These are phyloP conservation scores for Alouatta caraya DNA, from an alignment of 2,797 vertebrate genomes.

Conservation along the genomic window DNA sequence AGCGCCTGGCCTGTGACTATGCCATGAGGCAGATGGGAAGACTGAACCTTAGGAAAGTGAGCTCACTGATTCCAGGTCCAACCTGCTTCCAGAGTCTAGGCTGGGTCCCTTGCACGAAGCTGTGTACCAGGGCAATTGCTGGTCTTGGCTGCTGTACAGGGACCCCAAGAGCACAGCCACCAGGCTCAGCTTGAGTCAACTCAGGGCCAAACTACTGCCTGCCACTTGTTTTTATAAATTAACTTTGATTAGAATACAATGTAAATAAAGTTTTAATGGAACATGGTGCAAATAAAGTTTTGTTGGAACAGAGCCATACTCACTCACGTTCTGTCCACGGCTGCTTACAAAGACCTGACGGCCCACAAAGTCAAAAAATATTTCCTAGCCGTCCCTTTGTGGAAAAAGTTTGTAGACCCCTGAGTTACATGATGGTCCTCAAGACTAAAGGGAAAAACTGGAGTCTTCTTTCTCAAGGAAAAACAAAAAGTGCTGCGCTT, in stretches of 20 bases:
- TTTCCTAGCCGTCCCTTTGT: neutral
- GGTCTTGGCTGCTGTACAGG: neutral
- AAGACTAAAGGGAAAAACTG: neutral
- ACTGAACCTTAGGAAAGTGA: neutral
- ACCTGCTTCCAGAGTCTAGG: neutral
- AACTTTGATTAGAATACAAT: slow-evolving; percentile 25
- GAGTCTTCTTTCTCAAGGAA: neutral
- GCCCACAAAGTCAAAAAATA: neutral
- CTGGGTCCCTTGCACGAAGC: no score
- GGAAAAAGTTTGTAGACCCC: neutral
- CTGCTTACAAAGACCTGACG: neutral
- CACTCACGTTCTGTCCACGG: neutral
- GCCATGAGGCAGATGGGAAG: neutral
- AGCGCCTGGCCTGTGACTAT: neutral
- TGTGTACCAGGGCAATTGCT: neutral
- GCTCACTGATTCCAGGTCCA: neutral
- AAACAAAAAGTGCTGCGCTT: neutral
- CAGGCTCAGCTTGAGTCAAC: neutral
- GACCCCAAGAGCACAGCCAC: neutral
- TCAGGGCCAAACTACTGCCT: neutral
- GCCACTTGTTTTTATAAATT: neutral
- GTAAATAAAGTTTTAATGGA: slow-evolving; percentile 31
- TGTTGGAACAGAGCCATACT: neutral
- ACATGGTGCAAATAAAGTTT: slow-evolving; percentile 9
- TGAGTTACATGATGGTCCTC: neutral